Evolutionary conservation across 2,888 invertebrate species (phyloP), one percentile per base, ranked within the genome.

Genomic region (Teinopalpus imperialis): DNA sequence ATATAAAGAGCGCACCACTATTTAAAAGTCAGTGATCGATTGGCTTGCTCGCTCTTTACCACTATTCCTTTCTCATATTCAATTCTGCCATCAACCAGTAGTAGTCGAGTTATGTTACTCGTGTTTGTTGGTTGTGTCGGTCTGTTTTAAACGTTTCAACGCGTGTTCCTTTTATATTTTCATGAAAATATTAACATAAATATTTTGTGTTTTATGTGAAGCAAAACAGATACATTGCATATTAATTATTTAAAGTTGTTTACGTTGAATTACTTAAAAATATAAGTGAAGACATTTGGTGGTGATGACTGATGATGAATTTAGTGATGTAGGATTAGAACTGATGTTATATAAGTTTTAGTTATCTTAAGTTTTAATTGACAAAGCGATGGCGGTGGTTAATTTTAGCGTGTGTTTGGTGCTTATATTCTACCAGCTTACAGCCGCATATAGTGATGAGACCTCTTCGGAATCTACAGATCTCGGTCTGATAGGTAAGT

Each of bases 351-450:
- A 51, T 61, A 69, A 73, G 69, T 70, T 70, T 66, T 73, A 70
- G 55, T 74, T 63, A 61, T 53, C 68, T 67, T 74, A 75, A 69
- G 64, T 66, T 65, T 53, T 69, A 75, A 77, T 78, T 74, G 69
- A 68, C 60, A 51, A 34, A 61, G 66, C 63, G 51, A 88, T 88
- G 87, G 86, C 86, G 56, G 69, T 75, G 59, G 66, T 81, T 64
- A 85, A 87, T 77, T 74, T 82, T 66, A 71, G 79, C 71, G 60
- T 87, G 63, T 86, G 76, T 61, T 64, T 86, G 51, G 69, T 86
- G 55, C 69, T 88, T 56, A 61, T 87, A 48, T 54, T 85, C 59
- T 81, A 81, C 66, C 82, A 81, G 59, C 62, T 85, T 36, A 72
- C 82, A 6, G 60, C 65, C 31, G 85, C 66, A 18, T 73, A 71